Base-by-base conservation (phyloP, 2,888 invertebrate species). In the Macropis europaea region DNA sequence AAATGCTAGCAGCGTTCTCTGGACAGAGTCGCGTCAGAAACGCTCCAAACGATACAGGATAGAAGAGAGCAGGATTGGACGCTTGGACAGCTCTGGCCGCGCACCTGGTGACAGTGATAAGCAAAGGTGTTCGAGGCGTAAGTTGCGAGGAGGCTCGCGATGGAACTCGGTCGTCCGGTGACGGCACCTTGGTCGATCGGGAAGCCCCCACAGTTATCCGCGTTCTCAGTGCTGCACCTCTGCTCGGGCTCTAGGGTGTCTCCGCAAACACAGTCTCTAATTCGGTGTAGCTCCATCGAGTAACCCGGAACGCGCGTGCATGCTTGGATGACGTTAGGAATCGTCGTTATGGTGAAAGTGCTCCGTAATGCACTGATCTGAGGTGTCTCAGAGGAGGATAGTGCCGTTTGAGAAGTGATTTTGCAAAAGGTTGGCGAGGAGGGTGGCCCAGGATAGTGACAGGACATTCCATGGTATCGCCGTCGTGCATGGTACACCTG, bases 401-500 rank as follows among this genome's bases (percentile, higher is more conserved):
- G 13, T 30, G 48, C 6, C 19, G 13, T n/a, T 45, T 24, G 50
- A 59, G 28, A 26, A 17, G 45, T 30, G 11, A 22, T 13, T 22
- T 15, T 13, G 7, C 6, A 9, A 1, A 22, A 6, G 6, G 17
- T 47, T n/a, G n/a, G 28, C 6, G 30, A 6, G 22, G 28, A 22
- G 7, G 28, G 9, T 42, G 9, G 0, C 2, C 3, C 17, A 36
- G 13, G 30, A 17, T 2, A 9, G 56, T 13, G 40, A 34, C 11
- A 13, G 22, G 45, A 26, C 59, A 34, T 28, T 73, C 71, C 47
- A 73, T 66, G 66, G 32, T 72, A 73, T 43, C 34, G 73, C 24
- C 34, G 11, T 32, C 57, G 82, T 68, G 78, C 32, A 74, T 64
- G 72, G 73, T 80, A 71, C 62, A 69, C 32, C 70, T 56, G 68